Conservation (phyloP, 2,113 vertebrate species). For the Myrmecobius fasciatus region DNA sequence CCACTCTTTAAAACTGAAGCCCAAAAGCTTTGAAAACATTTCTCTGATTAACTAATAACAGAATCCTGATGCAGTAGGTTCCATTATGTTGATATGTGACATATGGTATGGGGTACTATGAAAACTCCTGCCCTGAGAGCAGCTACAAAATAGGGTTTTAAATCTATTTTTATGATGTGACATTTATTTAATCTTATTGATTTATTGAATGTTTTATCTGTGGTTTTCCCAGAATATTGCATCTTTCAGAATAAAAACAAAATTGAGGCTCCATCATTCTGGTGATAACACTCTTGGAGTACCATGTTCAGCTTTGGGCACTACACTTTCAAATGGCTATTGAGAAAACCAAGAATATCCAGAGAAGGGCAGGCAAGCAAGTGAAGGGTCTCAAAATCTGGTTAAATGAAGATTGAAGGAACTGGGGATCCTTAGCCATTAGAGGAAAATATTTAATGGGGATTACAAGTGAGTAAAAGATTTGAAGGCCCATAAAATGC, state of each 20-base stretch:
- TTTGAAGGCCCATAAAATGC: not conserved
- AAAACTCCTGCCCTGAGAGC: not conserved
- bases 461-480: not conserved
- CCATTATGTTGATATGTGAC: not conserved
- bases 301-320: not conserved
- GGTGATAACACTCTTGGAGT: not conserved
- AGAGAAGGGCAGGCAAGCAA: not conserved
- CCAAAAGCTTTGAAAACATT: not conserved
- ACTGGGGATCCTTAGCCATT: not conserved
- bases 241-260: not conserved
- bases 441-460: not conserved
- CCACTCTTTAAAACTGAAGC: not conserved
- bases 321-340: not conserved
- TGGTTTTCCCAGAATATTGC: not conserved
- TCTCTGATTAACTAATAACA: not conserved
- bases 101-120: not conserved
- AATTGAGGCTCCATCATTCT: not conserved
- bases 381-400: not conserved
- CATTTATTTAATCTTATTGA: slow-evolving; percentile 13
- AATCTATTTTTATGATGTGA: not conserved
- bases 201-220: not conserved
- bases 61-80: not conserved
- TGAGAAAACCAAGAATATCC: not conserved
- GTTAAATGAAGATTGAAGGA: not conserved
- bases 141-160: not conserved